Conservation (phyloP, 2,888 invertebrate species). For the Adela reaumurella region DNA sequence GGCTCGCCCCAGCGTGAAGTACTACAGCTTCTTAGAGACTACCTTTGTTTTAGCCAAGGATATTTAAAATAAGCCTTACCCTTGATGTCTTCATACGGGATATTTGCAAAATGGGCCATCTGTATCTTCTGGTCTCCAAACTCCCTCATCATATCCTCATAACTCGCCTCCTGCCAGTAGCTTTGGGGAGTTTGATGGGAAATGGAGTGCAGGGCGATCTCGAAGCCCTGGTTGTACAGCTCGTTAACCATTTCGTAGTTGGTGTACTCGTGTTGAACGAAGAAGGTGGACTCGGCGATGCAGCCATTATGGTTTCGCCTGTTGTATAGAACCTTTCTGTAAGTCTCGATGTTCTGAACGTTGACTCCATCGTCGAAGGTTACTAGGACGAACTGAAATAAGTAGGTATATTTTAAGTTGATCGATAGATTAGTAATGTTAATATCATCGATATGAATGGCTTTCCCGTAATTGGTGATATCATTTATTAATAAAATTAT, state of each 20-base stretch:
- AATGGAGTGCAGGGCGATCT: constrained; percentile 69
- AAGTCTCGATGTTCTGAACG: constrained; percentile 33
- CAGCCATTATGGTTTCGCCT: constrained; percentile 58
- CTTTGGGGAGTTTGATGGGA: constrained; percentile 49
- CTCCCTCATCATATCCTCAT: constrained; percentile 49
- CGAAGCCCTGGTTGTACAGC: constrained; percentile 42
- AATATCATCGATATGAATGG: too few species aligned
- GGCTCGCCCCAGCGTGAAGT: too few species aligned
- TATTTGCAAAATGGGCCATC: constrained; percentile 50
- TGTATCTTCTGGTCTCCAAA: constrained; percentile 56
- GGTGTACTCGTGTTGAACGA: constrained; percentile 61
- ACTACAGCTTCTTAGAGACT: too few species aligned
- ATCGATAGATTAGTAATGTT: too few species aligned
- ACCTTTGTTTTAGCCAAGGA: too few species aligned
- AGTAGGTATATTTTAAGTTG: too few species aligned
- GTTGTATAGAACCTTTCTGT: constrained; percentile 32
- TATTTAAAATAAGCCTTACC: too few species aligned
- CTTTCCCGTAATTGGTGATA: too few species aligned
- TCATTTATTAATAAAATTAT: too few species aligned
- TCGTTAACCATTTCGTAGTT: constrained; percentile 42
- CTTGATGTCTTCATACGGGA: constrained; percentile 34
- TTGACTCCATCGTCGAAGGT: constrained; percentile 58
- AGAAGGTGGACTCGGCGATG: constrained; percentile 56
- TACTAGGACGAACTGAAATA: constrained; percentile 48
- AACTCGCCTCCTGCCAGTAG: constrained; percentile 57